These are phyloP conservation scores for Zaprionus kolodkinae DNA, from an alignment of 1,140 invertebrate genomes.

Conservation along the genomic window DNA sequence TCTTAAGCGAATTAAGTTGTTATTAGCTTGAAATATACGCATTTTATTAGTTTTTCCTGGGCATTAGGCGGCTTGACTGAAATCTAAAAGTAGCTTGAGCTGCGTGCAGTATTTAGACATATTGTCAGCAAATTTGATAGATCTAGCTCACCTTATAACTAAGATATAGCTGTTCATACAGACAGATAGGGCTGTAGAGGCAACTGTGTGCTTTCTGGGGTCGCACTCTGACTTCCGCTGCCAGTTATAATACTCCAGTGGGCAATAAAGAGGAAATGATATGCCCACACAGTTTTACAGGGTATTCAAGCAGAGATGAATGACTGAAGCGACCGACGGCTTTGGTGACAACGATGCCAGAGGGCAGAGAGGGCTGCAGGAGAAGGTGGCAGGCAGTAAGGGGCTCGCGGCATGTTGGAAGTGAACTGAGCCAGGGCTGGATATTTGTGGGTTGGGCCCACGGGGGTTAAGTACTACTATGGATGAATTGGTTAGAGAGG, in stretches of 20 bases:
- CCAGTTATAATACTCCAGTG: no score
- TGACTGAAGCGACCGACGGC: constrained; percentile 28
- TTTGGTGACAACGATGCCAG: constrained; percentile 26
- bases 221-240: no score
- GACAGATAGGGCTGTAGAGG: background rate
- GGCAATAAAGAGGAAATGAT: no score
- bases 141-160: background rate
- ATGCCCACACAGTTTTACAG: constrained; percentile 4
- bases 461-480: background rate
- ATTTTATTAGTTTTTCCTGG: no score
- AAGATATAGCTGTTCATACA: background rate
- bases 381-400: background rate
- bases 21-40: no score
- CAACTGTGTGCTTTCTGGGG: no score
- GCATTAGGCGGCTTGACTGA: no score
- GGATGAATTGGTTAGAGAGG: constrained; percentile 12
- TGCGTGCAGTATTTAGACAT: background rate
- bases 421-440: constrained; percentile 5
- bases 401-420: background rate
- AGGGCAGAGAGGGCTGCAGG: background rate
- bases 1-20: no score
- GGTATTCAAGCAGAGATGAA: constrained; percentile 9
- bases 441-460: constrained; percentile 5
- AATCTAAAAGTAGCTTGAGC: no score
- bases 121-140: background rate